phyloP scores from a whole-genome alignment of 2,888 invertebrate species.

The Bembecia ichneumoniformis region DNA sequence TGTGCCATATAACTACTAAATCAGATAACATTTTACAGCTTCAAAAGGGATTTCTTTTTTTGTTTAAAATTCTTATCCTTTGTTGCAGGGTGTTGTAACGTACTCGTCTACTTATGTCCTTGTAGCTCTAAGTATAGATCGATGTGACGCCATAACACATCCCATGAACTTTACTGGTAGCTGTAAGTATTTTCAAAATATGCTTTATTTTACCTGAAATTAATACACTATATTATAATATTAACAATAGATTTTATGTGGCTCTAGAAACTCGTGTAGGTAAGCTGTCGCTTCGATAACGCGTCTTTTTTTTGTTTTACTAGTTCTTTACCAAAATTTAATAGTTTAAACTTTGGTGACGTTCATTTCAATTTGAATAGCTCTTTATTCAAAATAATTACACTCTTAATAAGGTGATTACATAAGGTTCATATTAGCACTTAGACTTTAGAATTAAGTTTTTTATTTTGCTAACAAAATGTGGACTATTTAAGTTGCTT shows the following conservation, averaged over 20 bases:
- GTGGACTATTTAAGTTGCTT: too few relatives aligned
- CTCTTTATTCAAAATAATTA: background rate
- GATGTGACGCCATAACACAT: constrained; percentile 94
- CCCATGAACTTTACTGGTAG: constrained; percentile 96
- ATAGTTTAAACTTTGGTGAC: too few relatives aligned
- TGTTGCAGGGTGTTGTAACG: constrained; percentile 80
- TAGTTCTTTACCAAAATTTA: background rate
- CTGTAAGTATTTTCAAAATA: constrained; percentile 77
- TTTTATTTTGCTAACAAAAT: too few relatives aligned
- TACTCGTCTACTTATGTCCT: constrained; percentile 94
- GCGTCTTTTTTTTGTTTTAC: too few relatives aligned
- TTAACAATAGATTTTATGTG: background rate
- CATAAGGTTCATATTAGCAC: too few relatives aligned
- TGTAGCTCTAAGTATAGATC: constrained; percentile 91
- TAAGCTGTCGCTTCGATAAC: too few relatives aligned
- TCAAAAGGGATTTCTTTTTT: too few relatives aligned
- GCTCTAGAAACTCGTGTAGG: too few relatives aligned
- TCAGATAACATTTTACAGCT: too few relatives aligned
- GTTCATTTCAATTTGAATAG: too few relatives aligned
- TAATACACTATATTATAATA: background rate
- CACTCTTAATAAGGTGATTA: background rate
- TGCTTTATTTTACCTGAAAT: background rate
- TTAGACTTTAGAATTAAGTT: too few relatives aligned
- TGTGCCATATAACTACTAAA: too few relatives aligned
- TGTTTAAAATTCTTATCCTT: constrained; percentile 10